Evolutionary conservation across 2,797 vertebrate species (phyloP), one percentile per base, ranked within the genome.

Genomic region (Thripadectes ignobilis): DNA sequence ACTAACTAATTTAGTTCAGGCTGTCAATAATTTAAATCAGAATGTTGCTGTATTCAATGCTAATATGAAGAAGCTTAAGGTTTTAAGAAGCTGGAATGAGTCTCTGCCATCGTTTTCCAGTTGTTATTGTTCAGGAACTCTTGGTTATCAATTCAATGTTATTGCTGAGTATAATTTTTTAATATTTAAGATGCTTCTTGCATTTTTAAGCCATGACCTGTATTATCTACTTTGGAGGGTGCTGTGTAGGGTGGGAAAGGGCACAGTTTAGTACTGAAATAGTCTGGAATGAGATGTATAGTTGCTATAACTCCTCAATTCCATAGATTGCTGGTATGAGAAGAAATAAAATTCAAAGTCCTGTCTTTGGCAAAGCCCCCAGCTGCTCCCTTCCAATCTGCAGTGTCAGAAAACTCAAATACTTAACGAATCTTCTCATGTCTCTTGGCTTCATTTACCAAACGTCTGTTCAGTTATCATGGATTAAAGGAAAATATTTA

Each of bases 1-100:
- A 4, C 91, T 96, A 95, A 94, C 95, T 97, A 93, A 96, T 97
- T 94, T 93, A 91, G 92, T 96, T 96, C 96, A 97, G 95, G 87
- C 96, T 97, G 96, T 97, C 96, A 97, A 97, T 97, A 96, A 97
- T 97, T 95, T 94, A 93, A 95, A 93, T 97, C 94, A 93, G 96
- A 94, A 93, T 23, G 94, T 73, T 95, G 85, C 83, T 85, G 88
- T 81, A 65, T 91, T 93, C 76, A 87, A 72, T 87, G 87, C 75
- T 96, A 88, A 96, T 69, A 89, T 7, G 81, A 74, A 89, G 71
- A 59, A 94, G 83, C 88, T 92, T 79, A 66, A 92, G 65, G 73
- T 80, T 95, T 95, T 89, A 90, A 77, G 91, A 59, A 93, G 68
- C 66, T 65, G 65, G 46, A 84, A 83, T 45, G 65, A 83, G 73